Evolutionary conservation across 2,113 vertebrate genomes (phyloP).

Genomic region (Alouatta palliata): DNA sequence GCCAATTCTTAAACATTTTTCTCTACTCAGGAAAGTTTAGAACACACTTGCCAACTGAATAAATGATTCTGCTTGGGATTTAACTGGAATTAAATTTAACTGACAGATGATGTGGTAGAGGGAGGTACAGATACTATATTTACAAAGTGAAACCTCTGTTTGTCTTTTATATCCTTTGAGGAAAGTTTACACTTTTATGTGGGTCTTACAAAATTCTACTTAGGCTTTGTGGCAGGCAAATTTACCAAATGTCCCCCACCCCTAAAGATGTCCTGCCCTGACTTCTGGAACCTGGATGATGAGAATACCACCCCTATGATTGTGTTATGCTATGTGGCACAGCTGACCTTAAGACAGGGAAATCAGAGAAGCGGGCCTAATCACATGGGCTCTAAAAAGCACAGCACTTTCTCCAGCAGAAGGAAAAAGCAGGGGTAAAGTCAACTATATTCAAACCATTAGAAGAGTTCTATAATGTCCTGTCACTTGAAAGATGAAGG

Average conservation of each 20-base stretch:
- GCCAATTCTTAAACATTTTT: conserved; percentile 33
- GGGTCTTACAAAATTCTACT: not conserved
- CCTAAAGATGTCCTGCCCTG: not conserved
- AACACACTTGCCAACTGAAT: conserved; percentile 45
- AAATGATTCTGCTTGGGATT: not conserved
- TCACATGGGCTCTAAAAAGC: not conserved
- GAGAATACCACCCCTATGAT: not conserved
- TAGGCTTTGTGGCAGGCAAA: not conserved
- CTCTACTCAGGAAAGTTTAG: not conserved
- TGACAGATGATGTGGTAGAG: not conserved
- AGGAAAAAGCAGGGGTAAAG: not conserved
- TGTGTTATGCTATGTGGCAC: not conserved
- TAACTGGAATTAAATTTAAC: conserved; percentile 12
- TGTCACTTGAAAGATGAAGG: not conserved
- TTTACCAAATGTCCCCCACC: not conserved
- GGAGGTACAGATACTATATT: not conserved
- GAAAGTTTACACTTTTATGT: not conserved
- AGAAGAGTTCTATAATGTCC: not conserved
- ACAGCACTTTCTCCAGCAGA: conserved; percentile 11
- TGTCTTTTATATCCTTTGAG: conserved; percentile 25
- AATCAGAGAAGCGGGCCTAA: not conserved
- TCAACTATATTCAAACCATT: not conserved
- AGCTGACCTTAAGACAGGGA: not conserved
- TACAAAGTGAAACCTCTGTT: not conserved
- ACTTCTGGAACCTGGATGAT: not conserved